Base-by-base conservation (phyloP, 2,797 vertebrate species). In the Anolis apletophallus region DNA sequence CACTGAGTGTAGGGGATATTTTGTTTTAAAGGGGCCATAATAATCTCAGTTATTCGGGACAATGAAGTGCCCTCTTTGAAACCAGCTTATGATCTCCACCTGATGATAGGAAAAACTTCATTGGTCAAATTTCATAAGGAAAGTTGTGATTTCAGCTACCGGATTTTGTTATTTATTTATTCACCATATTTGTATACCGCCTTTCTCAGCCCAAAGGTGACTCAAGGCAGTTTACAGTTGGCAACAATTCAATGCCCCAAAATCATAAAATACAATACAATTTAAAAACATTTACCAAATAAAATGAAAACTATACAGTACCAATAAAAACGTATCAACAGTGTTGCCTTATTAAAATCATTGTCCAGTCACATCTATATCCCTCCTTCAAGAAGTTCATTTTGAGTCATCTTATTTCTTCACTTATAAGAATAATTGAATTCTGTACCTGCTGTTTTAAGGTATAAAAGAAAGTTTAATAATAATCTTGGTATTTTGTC, bases 141-240 rank as follows among this genome's bases (percentile, higher is more conserved):
- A 57, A 87, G 32, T 46, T 74, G 12, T 9, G 40, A 40, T 40
- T 40, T 40, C 40, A 80, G 13, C 36, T 29, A 17, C 19, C 46
- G 69, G 26, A 26, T 34, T 36, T 29, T 88, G 52, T 87, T 23
- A 57, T 87, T n/a, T n/a, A n/a, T n/a, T n/a, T n/a, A n/a, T n/a
- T n/a, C n/a, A n/a, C n/a, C n/a, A n/a, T n/a, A n/a, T n/a, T n/a
- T n/a, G n/a, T n/a, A n/a, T n/a, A n/a, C n/a, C n/a, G n/a, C n/a
- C n/a, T n/a, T n/a, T n/a, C n/a, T n/a, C n/a, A n/a, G n/a, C n/a
- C n/a, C n/a, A n/a, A n/a, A n/a, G n/a, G n/a, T n/a, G n/a, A n/a
- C n/a, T n/a, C n/a, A n/a, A n/a, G n/a, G n/a, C n/a, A n/a, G n/a
- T n/a, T n/a, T n/a, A n/a, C n/a, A n/a, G n/a, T n/a, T n/a, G n/a